A percentile compares a stretch with the other conserved stretches of the same genome.
Conservation (phyloP, 2,113 vertebrate genomes). For the Phasianus colchicus region DNA sequence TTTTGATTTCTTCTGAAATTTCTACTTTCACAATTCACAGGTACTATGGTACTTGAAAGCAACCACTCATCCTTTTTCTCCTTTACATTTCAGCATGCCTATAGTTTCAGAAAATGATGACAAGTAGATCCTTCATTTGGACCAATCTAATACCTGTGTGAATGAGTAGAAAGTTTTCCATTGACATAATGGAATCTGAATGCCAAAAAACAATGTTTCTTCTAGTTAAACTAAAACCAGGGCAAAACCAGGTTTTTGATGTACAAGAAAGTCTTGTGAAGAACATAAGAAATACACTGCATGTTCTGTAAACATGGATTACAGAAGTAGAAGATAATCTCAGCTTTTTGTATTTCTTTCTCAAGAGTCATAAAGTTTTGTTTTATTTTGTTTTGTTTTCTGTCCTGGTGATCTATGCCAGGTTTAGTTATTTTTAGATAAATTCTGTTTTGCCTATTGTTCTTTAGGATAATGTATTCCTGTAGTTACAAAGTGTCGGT, state of each 20-base stretch:
- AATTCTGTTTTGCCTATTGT: not conserved
- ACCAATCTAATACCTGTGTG: not conserved
- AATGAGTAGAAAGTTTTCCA: not conserved
- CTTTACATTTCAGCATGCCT: not conserved
- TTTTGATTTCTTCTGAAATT: not conserved
- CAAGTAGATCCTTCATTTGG: not conserved
- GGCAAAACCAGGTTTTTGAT: not conserved
- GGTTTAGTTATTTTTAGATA: not conserved
- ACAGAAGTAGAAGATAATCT: not conserved
- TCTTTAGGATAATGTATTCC: not conserved
- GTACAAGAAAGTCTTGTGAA: not conserved
- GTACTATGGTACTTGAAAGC: not conserved
- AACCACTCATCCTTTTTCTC: not conserved
- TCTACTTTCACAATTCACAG: not conserved
- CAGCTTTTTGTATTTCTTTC: too few relatives aligned
- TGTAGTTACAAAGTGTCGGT: not conserved
- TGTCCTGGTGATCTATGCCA: fast-evolving
- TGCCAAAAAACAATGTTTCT: not conserved
- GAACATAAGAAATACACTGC: not conserved
- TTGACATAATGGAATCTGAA: fast-evolving
- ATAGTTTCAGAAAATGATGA: not conserved
- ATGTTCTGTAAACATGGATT: not conserved
- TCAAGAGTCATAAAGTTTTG: too few relatives aligned
- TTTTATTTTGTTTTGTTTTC: not conserved
- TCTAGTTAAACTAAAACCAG: not conserved